phyloP scores from a whole-genome alignment of 2,113 vertebrate species.

The Megaleporinus macrocephalus region DNA sequence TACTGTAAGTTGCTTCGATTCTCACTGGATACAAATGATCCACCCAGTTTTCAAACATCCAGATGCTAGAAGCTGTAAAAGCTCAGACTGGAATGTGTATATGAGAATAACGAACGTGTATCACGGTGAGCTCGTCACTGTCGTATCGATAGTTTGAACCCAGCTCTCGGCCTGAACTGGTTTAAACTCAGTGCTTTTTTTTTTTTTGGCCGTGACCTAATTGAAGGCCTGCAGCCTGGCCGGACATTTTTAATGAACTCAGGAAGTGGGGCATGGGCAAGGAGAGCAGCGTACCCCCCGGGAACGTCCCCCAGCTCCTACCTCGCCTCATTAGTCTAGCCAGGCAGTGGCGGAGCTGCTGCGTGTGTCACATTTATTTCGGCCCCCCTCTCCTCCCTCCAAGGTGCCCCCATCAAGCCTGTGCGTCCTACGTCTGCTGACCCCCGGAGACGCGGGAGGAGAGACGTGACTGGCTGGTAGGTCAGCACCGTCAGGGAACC shows the following conservation, averaged over 20 bases:
- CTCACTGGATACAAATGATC: no score
- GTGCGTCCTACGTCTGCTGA: slow-evolving; percentile 37
- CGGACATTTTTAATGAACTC: slow-evolving; percentile 43
- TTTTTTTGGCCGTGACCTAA: slow-evolving; percentile 43
- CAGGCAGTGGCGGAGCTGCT: slow-evolving; percentile 55
- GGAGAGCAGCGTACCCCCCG: slow-evolving; percentile 59
- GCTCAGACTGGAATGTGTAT: no score
- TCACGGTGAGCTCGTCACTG: no score
- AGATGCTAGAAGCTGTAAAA: no score
- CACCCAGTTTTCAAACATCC: no score
- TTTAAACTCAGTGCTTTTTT: slow-evolving; percentile 40
- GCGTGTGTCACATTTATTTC: slow-evolving; percentile 69
- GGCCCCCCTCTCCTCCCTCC: slow-evolving; percentile 54
- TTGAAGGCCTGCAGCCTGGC: slow-evolving; percentile 40
- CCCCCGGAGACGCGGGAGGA: slow-evolving; percentile 49
- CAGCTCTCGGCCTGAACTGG: neutral
- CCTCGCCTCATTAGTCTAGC: slow-evolving; percentile 72
- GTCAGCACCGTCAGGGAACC: slow-evolving; percentile 53
- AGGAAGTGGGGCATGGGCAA: slow-evolving; percentile 70
- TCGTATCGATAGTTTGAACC: no score
- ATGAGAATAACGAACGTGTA: no score
- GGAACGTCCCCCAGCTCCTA: slow-evolving; percentile 60
- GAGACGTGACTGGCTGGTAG: slow-evolving; percentile 53
- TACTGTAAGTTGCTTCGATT: no score
- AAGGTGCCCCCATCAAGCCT: slow-evolving; percentile 26